A percentile compares a stretch with the other conserved stretches of the same genome.
phyloP scores from a whole-genome alignment of 2,888 invertebrate genomes.

The Furcula furcula region DNA sequence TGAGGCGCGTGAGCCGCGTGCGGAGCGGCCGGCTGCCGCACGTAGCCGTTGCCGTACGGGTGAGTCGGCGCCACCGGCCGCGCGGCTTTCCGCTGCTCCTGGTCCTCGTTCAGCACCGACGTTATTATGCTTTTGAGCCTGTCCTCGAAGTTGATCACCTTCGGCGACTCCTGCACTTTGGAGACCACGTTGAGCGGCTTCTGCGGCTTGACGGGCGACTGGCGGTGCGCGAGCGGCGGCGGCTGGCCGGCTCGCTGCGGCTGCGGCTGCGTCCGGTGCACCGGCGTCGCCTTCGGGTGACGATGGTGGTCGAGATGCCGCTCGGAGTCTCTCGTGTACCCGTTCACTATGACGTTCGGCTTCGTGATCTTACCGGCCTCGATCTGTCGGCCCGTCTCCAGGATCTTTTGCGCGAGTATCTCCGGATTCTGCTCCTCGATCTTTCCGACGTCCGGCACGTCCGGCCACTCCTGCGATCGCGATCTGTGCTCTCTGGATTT shows the following conservation, averaged over 20 bases:
- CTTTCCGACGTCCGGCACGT: constrained; percentile 93
- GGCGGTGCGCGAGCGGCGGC: constrained; percentile 43
- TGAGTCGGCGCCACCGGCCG: constrained; percentile 43
- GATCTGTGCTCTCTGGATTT: constrained; percentile 87
- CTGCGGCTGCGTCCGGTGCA: constrained; percentile 47
- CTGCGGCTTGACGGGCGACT: constrained; percentile 61
- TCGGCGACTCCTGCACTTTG: constrained; percentile 88
- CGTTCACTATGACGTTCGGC: constrained; percentile 68
- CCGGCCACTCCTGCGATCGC: constrained; percentile 95
- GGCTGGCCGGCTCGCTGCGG: constrained; percentile 36
- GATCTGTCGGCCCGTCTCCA: constrained; percentile 94
- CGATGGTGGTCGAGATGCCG: constrained; percentile 47
- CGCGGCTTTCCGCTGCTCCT: constrained; percentile 64
- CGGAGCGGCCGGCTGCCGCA: constrained; percentile 10
- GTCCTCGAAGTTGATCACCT: constrained; percentile 92
- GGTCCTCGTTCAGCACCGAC: constrained; percentile 92
- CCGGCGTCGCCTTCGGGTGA: constrained; percentile 33
- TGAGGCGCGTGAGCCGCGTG: constrained; percentile 14
- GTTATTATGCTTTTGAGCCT: constrained; percentile 93
- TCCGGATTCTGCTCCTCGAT: constrained; percentile 96
- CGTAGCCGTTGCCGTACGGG: constrained; percentile 27
- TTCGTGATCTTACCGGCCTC: constrained; percentile 88
- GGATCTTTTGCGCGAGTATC: constrained; percentile 92
- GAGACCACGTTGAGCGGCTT: constrained; percentile 69
- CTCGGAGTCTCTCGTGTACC: constrained; percentile 57